Percentiles rank a stretch among this genome's conserved stretches.
phyloP scores from a whole-genome alignment of 2,888 invertebrate species.

The Drepanosiphum platanoidis region DNA sequence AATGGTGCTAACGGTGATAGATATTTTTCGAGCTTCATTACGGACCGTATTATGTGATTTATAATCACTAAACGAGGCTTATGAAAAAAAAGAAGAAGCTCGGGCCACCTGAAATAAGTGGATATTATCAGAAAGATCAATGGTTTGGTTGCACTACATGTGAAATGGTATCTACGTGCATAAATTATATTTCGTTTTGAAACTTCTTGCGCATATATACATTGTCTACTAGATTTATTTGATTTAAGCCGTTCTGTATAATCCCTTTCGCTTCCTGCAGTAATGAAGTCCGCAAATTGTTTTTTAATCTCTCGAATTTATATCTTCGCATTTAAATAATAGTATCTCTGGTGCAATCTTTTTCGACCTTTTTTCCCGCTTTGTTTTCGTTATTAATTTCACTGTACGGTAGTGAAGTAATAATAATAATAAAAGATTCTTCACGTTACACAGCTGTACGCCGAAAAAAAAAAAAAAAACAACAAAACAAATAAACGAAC shows the following conservation, averaged over 20 bases:
- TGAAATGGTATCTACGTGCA: too few relatives aligned
- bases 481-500: not conserved
- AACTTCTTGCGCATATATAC: not conserved
- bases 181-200: too few relatives aligned
- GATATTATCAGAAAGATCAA: too few relatives aligned
- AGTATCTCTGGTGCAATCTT: not conserved
- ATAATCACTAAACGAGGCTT: too few relatives aligned
- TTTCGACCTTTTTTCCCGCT: not conserved
- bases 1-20: too few relatives aligned
- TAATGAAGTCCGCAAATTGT: not conserved
- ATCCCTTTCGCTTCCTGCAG: not conserved
- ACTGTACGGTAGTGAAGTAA: not conserved
- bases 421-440: not conserved
- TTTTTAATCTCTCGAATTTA: slow-evolving; percentile 11
- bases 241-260: not conserved
- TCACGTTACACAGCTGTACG: too few relatives aligned
- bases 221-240: not conserved
- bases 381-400: not conserved
- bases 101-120: too few relatives aligned
- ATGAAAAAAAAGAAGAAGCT: too few relatives aligned
- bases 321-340: not conserved
- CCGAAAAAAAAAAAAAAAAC: too few relatives aligned
- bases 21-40: too few relatives aligned
- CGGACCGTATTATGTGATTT: too few relatives aligned
- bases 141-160: too few relatives aligned